Conservation (phyloP, 2,888 invertebrate genomes). For the Drosophila rubida region DNA sequence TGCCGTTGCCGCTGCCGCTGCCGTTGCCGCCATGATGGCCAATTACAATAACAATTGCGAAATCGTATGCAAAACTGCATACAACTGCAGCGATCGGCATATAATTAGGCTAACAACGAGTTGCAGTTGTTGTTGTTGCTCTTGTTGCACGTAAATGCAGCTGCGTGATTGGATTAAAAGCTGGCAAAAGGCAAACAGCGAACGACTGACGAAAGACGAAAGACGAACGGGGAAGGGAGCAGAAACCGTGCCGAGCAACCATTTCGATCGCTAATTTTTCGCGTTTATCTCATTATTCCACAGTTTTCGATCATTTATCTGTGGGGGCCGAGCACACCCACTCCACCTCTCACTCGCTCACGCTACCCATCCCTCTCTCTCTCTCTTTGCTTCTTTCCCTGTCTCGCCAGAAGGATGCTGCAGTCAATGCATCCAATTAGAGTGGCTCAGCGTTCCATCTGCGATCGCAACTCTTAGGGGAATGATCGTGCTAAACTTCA, state of each 20-base stretch:
- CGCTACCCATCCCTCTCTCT: background rate
- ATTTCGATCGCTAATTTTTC: conserved; percentile 82
- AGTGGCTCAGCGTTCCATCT: conserved; percentile 45
- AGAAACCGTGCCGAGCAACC: conserved; percentile 40
- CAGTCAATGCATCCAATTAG: conserved; percentile 74
- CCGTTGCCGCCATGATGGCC: conserved; percentile 69
- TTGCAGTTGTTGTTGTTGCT: conserved; percentile 26
- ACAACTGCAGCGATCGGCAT: conserved; percentile 39
- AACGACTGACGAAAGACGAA: background rate
- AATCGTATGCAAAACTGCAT: conserved; percentile 40
- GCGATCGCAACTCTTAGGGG: conserved; percentile 53
- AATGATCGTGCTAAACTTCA: conserved; percentile 81
- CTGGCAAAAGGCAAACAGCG: conserved; percentile 26
- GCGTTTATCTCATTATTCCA: conserved; percentile 83
- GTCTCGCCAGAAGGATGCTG: conserved; percentile 46
- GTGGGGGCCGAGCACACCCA: conserved; percentile 53
- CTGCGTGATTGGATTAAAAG: conserved; percentile 78
- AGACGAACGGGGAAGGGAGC: conserved; percentile 3
- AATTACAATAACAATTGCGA: conserved; percentile 76
- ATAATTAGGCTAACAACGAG: conserved; percentile 72
- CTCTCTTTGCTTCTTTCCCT: background rate
- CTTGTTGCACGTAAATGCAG: conserved; percentile 69
- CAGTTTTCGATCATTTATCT: conserved; percentile 77
- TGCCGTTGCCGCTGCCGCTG: background rate
- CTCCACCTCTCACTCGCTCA: background rate